Evolutionary conservation across 2,113 vertebrate species (phyloP).

Genomic region (Copsychus sechellarum): DNA sequence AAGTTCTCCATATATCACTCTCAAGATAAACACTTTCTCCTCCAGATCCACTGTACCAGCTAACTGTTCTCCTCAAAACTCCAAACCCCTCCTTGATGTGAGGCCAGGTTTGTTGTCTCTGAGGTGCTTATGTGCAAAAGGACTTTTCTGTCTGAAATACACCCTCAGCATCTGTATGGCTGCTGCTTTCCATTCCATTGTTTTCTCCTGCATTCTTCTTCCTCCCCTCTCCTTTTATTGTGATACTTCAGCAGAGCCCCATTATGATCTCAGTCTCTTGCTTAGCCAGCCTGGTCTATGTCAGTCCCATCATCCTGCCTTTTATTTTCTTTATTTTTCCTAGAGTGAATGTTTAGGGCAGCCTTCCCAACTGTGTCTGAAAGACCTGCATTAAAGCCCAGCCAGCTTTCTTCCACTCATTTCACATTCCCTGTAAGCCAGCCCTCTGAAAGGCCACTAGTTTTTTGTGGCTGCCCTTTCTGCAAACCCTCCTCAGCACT

Average conservation of each 20-base stretch:
- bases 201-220: not conserved
- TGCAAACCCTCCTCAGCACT: conserved; percentile 1
- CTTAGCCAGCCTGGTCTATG: not conserved
- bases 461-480: not conserved
- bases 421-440: not conserved
- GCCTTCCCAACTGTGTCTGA: not conserved
- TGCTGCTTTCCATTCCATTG: not conserved
- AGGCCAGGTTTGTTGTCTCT: not conserved
- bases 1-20: not conserved
- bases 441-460: not conserved
- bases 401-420: not conserved
- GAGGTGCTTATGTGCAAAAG: not conserved
- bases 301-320: not conserved
- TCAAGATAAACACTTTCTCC: not conserved
- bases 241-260: not conserved
- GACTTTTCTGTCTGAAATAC: not conserved
- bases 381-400: not conserved
- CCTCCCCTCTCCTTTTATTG: not conserved
- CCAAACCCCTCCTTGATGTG: not conserved
- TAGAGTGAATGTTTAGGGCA: not conserved
- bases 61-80: not conserved
- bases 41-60: not conserved
- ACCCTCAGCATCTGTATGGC: not conserved
- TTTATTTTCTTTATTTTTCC: not conserved
- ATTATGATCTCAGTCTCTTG: not conserved